Evolutionary conservation across 2,888 invertebrate species (phyloP).

Genomic region (Tetanocera ferruginea): DNA sequence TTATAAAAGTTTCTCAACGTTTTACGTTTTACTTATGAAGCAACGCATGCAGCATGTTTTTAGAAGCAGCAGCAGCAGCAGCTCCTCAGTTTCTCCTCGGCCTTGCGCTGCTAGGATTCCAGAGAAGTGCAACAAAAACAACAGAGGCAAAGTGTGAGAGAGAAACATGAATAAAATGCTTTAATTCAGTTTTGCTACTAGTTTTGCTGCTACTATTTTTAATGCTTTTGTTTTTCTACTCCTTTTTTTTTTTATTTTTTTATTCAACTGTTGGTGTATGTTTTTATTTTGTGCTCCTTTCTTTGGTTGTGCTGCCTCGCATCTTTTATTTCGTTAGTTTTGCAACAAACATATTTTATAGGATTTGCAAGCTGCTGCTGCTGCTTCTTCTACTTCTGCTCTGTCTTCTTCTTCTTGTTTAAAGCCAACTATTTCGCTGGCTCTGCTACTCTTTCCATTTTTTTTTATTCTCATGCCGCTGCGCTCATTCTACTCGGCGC

Average conservation of each 20-base stretch:
- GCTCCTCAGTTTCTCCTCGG: neutral
- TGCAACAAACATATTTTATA: constrained; percentile 25
- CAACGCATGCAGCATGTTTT: constrained; percentile 30
- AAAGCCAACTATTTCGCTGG: neutral
- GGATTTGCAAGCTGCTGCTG: constrained; percentile 25
- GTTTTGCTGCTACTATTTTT: neutral
- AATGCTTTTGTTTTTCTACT: neutral
- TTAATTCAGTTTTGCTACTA: constrained; percentile 10
- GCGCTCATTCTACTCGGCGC: neutral
- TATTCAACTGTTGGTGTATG: constrained; percentile 10
- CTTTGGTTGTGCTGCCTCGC: neutral
- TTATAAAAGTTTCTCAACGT: constrained; percentile 67
- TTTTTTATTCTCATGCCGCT: neutral
- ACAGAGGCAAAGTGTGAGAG: no score
- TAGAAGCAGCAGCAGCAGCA: neutral
- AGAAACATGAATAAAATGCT: neutral
- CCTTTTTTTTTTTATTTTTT: neutral
- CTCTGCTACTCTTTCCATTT: neutral
- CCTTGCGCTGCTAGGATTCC: neutral
- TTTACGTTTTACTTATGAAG: constrained; percentile 60
- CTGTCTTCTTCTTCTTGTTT: neutral
- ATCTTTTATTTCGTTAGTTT: constrained; percentile 23
- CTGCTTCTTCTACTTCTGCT: neutral
- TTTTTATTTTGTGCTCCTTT: neutral
- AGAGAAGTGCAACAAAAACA: neutral